phyloP scores from a whole-genome alignment of 2,797 vertebrate species.

The Todus mexicanus region DNA sequence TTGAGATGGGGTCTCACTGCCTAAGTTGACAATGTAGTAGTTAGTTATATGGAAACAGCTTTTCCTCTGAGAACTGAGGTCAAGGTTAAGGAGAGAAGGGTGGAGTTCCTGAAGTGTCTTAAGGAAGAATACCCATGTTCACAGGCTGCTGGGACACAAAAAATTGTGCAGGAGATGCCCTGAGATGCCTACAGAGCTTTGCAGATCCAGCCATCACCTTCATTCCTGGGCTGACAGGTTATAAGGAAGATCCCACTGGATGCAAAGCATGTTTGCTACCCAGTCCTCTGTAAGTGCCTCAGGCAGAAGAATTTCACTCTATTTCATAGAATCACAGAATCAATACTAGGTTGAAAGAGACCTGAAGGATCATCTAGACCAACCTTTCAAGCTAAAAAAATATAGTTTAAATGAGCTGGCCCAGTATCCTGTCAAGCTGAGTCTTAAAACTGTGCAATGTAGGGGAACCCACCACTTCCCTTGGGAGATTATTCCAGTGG shows the following conservation, averaged over 20 bases:
- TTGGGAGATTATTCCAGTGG: no score
- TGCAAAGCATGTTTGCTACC: neutral
- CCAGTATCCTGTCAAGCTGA: no score
- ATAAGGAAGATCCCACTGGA: neutral
- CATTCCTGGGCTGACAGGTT: neutral
- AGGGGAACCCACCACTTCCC: no score
- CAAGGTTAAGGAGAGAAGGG: neutral
- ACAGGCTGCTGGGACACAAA: neutral
- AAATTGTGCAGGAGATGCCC: neutral
- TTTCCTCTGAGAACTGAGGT: neutral
- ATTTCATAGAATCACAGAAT: no score
- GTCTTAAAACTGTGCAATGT: no score
- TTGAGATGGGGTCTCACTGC: neutral
- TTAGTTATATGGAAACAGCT: neutral
- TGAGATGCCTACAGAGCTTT: accelerated
- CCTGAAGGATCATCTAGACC: no score
- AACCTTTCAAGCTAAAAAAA: no score
- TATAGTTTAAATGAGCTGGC: no score
- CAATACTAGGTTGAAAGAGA: no score
- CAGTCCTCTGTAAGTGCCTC: neutral
- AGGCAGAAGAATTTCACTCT: neutral
- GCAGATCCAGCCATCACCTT: neutral
- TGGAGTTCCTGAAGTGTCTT: no score
- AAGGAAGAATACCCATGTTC: neutral
- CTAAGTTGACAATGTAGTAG: neutral